These are phyloP conservation scores for Vespertilio murinus DNA, from an alignment of 2,797 vertebrate genomes.

Conservation along the genomic window DNA sequence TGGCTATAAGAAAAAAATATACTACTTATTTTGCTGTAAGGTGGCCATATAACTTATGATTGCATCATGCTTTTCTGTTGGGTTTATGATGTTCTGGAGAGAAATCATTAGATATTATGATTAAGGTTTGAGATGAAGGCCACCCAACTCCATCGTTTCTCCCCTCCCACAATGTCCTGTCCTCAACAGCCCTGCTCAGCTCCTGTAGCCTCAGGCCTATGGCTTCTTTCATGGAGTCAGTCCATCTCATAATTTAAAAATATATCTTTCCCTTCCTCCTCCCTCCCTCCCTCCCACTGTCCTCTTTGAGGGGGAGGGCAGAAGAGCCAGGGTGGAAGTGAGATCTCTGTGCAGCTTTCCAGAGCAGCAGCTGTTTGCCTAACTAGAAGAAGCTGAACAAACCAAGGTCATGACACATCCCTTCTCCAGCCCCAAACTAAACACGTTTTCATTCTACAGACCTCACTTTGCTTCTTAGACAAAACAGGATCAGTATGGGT, in stretches of 20 bases:
- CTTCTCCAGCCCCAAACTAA: background rate
- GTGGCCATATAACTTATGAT: background rate
- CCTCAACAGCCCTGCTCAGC: too few relatives aligned
- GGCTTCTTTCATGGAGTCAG: too few relatives aligned
- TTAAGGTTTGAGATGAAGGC: constrained; percentile 8
- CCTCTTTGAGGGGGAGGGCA: background rate
- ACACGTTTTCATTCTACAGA: background rate
- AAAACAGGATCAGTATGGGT: background rate
- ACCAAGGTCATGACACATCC: background rate
- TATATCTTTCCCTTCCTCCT: background rate
- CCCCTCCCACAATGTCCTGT: background rate
- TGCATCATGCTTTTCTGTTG: background rate
- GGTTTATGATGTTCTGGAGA: background rate
- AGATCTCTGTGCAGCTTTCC: background rate
- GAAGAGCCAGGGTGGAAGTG: background rate
- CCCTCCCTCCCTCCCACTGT: background rate
- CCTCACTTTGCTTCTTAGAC: background rate
- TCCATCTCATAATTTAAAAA: too few relatives aligned
- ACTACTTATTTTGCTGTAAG: background rate
- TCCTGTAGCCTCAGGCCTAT: too few relatives aligned
- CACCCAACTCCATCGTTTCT: background rate
- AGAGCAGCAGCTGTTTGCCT: background rate
- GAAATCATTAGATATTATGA: constrained; percentile 21
- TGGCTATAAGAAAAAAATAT: background rate
- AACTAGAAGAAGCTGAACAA: background rate